These are phyloP conservation scores for Sebastes itinus DNA, from an alignment of 2,797 vertebrate species.

Conservation along the genomic window DNA sequence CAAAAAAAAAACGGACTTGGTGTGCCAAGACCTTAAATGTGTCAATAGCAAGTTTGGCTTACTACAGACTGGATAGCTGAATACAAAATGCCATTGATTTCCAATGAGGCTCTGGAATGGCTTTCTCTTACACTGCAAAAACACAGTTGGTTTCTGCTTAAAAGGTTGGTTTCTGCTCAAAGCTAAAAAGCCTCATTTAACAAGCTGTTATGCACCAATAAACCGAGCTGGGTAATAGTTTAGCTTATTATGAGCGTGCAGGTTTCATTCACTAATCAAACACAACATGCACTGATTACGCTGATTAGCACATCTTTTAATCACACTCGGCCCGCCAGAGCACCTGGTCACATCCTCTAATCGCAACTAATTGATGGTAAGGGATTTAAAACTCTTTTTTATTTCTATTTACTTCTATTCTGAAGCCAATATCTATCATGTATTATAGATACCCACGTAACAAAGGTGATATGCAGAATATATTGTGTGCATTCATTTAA, in stretches of 20 bases:
- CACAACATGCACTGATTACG: background rate
- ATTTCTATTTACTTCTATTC: background rate
- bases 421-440: background rate
- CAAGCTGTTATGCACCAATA: background rate
- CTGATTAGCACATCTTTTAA: background rate
- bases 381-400: too few relatives aligned
- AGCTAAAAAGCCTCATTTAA: background rate
- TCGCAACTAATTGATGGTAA: background rate
- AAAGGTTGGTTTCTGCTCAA: background rate
- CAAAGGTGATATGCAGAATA: background rate
- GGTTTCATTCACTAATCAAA: background rate
- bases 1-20: too few relatives aligned
- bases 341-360: background rate
- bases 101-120: slow-evolving; percentile 55
- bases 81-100: slow-evolving; percentile 57
- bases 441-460: background rate
- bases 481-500: background rate
- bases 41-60: slow-evolving; percentile 9
- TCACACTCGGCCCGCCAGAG: background rate
- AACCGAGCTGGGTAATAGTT: background rate
- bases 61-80: background rate
- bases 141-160: background rate
- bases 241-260: background rate
- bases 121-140: slow-evolving; percentile 24
- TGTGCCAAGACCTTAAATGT: background rate